Evolutionary conservation across 2,113 vertebrate species (phyloP).

Genomic region (Tragulus kanchil): DNA sequence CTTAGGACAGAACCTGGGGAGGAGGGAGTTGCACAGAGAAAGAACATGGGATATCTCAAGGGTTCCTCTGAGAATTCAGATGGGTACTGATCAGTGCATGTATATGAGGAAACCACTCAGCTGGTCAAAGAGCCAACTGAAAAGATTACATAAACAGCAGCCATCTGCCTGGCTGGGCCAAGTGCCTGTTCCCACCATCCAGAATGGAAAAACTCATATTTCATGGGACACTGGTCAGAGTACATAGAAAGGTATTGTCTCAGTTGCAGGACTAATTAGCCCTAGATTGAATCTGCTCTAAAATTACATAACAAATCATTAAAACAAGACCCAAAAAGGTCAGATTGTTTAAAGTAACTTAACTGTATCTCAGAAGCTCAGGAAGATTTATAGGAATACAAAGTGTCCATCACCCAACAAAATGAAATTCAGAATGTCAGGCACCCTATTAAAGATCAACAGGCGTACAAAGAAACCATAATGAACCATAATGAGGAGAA

Average conservation of each 20-base stretch:
- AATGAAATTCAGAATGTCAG: background rate
- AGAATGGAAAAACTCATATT: background rate
- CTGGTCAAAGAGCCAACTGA: background rate
- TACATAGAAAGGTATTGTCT: background rate
- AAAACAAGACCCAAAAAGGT: background rate
- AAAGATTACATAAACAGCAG: background rate
- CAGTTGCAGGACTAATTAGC: background rate
- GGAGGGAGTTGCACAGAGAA: background rate
- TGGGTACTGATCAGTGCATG: background rate
- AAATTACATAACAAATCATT: background rate
- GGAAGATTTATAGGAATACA: slow-evolving; percentile 12
- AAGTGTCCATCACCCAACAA: background rate
- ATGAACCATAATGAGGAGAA: background rate
- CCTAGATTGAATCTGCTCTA: background rate
- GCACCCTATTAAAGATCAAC: background rate
- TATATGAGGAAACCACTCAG: background rate
- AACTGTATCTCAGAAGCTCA: background rate
- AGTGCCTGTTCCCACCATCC: background rate
- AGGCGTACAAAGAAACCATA: background rate
- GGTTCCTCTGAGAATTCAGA: background rate
- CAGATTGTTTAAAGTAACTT: background rate
- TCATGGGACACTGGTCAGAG: background rate
- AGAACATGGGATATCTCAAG: background rate
- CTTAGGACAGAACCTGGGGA: background rate
- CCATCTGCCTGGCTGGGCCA: background rate